Evolutionary conservation across 1,140 invertebrate genomes (phyloP).

Genomic region (Battus philenor): DNA sequence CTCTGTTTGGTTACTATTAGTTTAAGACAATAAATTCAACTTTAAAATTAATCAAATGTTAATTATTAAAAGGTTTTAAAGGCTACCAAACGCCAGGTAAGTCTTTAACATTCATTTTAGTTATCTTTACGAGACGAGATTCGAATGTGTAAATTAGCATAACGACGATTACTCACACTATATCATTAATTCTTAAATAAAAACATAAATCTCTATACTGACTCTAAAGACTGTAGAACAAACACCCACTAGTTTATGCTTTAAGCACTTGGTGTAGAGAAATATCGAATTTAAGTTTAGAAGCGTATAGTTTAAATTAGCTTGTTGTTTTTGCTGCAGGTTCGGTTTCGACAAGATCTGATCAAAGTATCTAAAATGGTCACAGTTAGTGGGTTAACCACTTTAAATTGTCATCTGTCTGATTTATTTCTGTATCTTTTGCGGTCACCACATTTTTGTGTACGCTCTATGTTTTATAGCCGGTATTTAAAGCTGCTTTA

Average conservation of each 20-base stretch:
- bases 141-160: constrained; percentile 66
- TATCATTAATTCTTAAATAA: constrained; percentile 74
- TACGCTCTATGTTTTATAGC: constrained; percentile 27
- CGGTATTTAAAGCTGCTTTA: constrained; percentile 10
- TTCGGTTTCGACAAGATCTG: constrained; percentile 70
- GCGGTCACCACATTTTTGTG: constrained; percentile 71
- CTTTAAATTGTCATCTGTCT: constrained; percentile 77
- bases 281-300: constrained; percentile 41
- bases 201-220: constrained; percentile 70
- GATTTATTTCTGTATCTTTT: constrained; percentile 77
- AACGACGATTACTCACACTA: constrained; percentile 66
- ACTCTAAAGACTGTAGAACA: constrained; percentile 65
- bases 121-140: constrained; percentile 54
- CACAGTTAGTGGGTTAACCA: constrained; percentile 76
- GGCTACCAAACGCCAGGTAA: constrained; percentile 12
- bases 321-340: constrained; percentile 30
- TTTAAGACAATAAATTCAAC: background rate
- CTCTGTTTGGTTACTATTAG: too few relatives aligned
- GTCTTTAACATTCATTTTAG: constrained; percentile 33
- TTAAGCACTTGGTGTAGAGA: constrained; percentile 19
- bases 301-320: constrained; percentile 29
- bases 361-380: constrained; percentile 76
- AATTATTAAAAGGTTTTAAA: constrained; percentile 14
- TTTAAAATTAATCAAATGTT: constrained; percentile 10
- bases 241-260: constrained; percentile 57